Base-by-base conservation (phyloP, 2,888 invertebrate species). In the Abrostola triplasia region DNA sequence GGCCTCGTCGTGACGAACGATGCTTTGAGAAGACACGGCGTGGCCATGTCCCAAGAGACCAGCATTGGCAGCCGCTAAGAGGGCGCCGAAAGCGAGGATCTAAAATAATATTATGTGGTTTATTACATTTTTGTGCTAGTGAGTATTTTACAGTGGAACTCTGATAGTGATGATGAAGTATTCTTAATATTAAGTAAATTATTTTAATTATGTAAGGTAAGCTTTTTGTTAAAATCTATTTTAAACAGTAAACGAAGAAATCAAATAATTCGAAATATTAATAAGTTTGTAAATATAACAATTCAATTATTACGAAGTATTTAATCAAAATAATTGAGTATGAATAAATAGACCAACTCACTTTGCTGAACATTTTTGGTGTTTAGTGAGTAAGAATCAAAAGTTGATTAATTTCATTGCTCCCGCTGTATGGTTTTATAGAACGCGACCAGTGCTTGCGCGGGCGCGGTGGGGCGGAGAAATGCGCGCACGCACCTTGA, bases 321-420 rank as follows among this genome's bases (percentile, higher is more conserved):
- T 24, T 38, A 48, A n/a, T 47, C 12, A 36, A 24, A 12, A 44
- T 12, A 56, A 51, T 54, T 11, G 37, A 42, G 53, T 40, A 13
- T 24, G 10, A 52, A n/a, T 41, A 49, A 36, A 37, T 56, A 1
- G 42, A 55, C 7, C 9, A 56, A 88, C 91, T 89, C 67, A 91
- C 91, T 90, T 90, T 90, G 85, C 87, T 89, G 84, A 90, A 90
- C 91, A 91, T 91, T 80, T 86, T 89, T 85, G 67, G 52, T 79
- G 73, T 87, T 84, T 86, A 79, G 83, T 76, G 84, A 85, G 80
- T 81, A 81, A 86, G 83, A 84, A 86, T 83, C 82, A 74, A 81
- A 78, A 82, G 83, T 84, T 84, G 88, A 91, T 90, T 91, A 85
- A 85, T 91, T 85, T 87, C 84, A 88, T 83, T 80, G 68, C 77